Evolutionary conservation across 2,888 invertebrate species (phyloP).

Genomic region (Trachelus iudaicus): DNA sequence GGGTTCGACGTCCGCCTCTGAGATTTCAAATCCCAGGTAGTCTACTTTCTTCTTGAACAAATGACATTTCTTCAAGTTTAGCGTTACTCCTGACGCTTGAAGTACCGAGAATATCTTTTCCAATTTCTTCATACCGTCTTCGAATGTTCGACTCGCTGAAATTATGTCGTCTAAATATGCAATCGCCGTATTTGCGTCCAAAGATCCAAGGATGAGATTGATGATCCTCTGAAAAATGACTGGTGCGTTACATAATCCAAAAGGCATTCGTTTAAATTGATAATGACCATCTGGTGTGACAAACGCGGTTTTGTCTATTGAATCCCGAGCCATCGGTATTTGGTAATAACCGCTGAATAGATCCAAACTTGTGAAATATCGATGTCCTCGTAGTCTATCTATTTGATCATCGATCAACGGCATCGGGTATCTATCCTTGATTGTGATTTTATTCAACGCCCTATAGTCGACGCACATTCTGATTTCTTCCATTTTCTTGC

Average conservation of each 20-base stretch:
- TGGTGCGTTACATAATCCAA: constrained; percentile 57
- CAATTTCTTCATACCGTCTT: constrained; percentile 27
- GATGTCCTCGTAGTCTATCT: constrained; percentile 41
- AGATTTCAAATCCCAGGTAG: constrained; percentile 15
- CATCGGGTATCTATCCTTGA: constrained; percentile 46
- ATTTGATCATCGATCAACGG: constrained; percentile 55
- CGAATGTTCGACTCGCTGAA: constrained; percentile 23
- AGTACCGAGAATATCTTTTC: constrained; percentile 24
- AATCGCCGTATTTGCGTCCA: constrained; percentile 22
- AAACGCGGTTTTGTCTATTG: constrained; percentile 51
- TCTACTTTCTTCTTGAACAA: constrained; percentile 25
- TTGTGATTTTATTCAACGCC: constrained; percentile 43
- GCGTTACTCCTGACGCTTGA: constrained; percentile 32
- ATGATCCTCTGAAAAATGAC: constrained; percentile 54
- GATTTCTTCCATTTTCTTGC: constrained; percentile 33
- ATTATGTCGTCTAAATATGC: constrained; percentile 38
- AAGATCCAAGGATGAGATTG: constrained; percentile 33
- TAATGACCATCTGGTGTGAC: constrained; percentile 56
- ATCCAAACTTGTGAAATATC: constrained; percentile 48
- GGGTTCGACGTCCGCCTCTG: constrained; percentile 4
- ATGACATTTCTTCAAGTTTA: constrained; percentile 42
- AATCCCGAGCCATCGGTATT: constrained; percentile 45
- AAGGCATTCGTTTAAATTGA: constrained; percentile 55
- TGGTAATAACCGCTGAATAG: constrained; percentile 51
- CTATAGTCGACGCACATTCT: constrained; percentile 43